These are phyloP conservation scores for Pongo pygmaeus DNA, from an alignment of 2,113 vertebrate species.

Conservation along the genomic window DNA sequence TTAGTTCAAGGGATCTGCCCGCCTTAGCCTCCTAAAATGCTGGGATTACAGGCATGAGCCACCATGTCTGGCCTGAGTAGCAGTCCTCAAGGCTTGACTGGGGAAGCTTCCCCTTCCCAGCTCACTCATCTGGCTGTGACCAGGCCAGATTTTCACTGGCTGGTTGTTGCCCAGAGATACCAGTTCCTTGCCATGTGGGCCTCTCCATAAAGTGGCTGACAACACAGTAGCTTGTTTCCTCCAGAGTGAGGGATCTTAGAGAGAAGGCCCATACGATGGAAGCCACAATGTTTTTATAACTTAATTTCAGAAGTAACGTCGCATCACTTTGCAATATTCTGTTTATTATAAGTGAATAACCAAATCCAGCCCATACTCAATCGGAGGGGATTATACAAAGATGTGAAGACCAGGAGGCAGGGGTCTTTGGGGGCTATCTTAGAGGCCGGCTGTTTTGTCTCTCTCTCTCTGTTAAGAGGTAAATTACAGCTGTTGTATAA, in stretches of 20 bases:
- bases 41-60: no score
- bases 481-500: background rate
- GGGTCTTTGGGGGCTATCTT: background rate
- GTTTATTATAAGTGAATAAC: background rate
- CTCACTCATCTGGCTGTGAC: background rate
- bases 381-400: background rate
- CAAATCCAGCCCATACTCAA: background rate
- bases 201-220: background rate
- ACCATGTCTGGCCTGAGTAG: background rate
- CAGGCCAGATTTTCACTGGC: background rate
- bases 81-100: background rate
- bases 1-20: no score
- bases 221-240: background rate
- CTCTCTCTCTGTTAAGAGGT: background rate
- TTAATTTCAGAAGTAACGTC: background rate
- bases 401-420: background rate
- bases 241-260: background rate
- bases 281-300: background rate
- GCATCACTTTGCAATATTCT: background rate
- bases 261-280: background rate
- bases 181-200: background rate
- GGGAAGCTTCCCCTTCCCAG: background rate
- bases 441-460: background rate
- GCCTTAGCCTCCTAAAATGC: no score
- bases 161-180: background rate